Evolutionary conservation across 2,888 invertebrate species (phyloP), one percentile per base, ranked within the genome.

Genomic region (Dicyrtomina minuta): DNA sequence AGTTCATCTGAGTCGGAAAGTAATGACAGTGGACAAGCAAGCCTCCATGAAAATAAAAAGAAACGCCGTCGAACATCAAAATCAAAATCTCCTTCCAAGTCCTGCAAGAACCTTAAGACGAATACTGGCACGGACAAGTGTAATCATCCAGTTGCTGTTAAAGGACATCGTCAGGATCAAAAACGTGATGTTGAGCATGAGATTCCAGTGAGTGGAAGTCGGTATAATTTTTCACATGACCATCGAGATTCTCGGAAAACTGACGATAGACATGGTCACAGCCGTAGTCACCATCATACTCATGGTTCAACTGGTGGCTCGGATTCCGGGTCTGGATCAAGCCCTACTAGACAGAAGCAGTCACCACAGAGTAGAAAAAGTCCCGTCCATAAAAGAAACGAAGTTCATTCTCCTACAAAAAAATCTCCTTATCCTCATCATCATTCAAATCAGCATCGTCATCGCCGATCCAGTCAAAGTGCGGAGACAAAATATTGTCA

Each of bases 21-120:
- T 70, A 90, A 91, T 78, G 86, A 86, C 72, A 93, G 93, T 79
- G 94, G 93, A 1, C 93, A 94, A 82, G 93, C 93, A 81, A 93
- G 92, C 77, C 87, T 93, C 66, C 89, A 92, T 64, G 91, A 92
- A 49, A 92, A 92, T 81, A 93, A 93, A 81, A 80, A 81, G 68
- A 82, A 81, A 74, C 79, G 80, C 46, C 67, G 74, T 41, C 71
- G 72, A 39, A 67, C 69, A 22, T 64, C 68, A 8, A 46, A 26
- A 20, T 69, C 69, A 13, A 55, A 55, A 17, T 22, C 53, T 20
- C 24, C 55, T 46, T 46, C 46, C 5, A 10, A 20, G 10, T 27
- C 55, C 8, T 46, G 8, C 8, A 46, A 46, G 17, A 46, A 46
- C n/a, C n/a, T n/a, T n/a, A n/a, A n/a, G n/a, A n/a, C n/a, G n/a